Evolutionary conservation across 2,113 vertebrate genomes (phyloP), one percentile per base, ranked within the genome.

Genomic region (Istiophorus platypterus): DNA sequence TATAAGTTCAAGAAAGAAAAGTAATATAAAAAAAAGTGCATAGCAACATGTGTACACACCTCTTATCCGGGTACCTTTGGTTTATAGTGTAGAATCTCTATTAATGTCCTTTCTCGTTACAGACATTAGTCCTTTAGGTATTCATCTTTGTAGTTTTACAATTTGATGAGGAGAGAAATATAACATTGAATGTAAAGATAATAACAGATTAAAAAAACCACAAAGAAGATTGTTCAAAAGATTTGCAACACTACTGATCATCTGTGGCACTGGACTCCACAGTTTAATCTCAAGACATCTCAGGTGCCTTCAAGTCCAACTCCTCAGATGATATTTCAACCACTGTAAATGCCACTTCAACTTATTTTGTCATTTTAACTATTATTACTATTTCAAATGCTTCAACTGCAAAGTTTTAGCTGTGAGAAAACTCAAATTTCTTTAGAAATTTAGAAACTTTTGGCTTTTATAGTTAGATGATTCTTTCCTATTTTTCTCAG

Each of bases 121-220:
- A 59, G 67, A 66, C 17, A 63, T 83, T 57, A 67, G 78, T 68
- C 37, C 29, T 58, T 49, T 42, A 56, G 7, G 20, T 29, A 45
- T 78, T 49, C 15, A 29, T 29, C 74, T 58, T 58, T 42, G 56
- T 52, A 47, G n/a, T 24, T 39, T 42, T 24, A 41, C 59, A 88
- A 58, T 81, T 41, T 20, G 13, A 17, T 66, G 24, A 78, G 62
- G 52, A 31, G 41, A 69, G 17, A 73, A 72, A 67, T 66, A 62
- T n/a, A 24, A 56, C 56, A 65, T 18, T 2, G 24, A 20, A 45
- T 59, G 27, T 68, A 62, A 54, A 78, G 62, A 27, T 11, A 41
- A 73, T 39, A 72, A n/a, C 22, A 17, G 13, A 13, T 54, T 11
- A 39, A 67, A 70, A 62, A 59, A 59, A 14, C 41, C 24, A 78